Percentiles rank a stretch among this genome's conserved stretches.
phyloP scores from a whole-genome alignment of 2,888 invertebrate species.

The Ptilodon capucinus region DNA sequence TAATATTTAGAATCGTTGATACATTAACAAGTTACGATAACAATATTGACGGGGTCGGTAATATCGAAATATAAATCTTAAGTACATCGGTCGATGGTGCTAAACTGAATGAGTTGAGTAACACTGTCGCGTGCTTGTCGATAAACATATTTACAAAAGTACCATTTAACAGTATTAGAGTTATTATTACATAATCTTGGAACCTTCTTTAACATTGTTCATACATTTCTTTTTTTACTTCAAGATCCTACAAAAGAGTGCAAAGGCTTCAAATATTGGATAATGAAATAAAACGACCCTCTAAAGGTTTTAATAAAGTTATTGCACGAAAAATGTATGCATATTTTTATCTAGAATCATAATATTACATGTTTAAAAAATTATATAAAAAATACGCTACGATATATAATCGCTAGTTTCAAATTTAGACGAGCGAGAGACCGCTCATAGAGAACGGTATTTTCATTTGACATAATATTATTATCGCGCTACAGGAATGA shows the following conservation, averaged over 20 bases:
- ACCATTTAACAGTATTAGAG: conserved; percentile 17
- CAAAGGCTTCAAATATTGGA: too few relatives aligned
- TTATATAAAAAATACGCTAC: conserved; percentile 53
- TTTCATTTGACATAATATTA: conserved; percentile 47
- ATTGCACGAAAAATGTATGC: conserved; percentile 26
- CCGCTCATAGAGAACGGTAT: conserved; percentile 26
- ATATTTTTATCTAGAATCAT: conserved; percentile 35
- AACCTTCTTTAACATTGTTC: too few relatives aligned
- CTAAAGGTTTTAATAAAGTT: conserved; percentile 15
- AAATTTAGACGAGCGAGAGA: conserved; percentile 51
- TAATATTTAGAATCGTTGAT: conserved; percentile 51
- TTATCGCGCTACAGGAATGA: conserved; percentile 75
- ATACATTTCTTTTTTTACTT: too few relatives aligned
- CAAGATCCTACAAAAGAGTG: too few relatives aligned
- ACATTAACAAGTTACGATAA: conserved; percentile 41
- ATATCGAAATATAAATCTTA: conserved; percentile 58
- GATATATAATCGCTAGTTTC: conserved; percentile 51
- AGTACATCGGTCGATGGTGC: conserved; percentile 59
- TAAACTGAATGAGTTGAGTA: conserved; percentile 23
- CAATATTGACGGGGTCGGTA: conserved; percentile 43
- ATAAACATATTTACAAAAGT: conserved; percentile 22
- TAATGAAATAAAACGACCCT: conserved; percentile 9
- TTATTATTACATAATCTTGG: too few relatives aligned
- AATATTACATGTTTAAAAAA: conserved; percentile 50
- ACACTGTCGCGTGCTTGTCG: conserved; percentile 24